Percentiles rank a stretch among this genome's conserved stretches.
These are phyloP conservation scores for Dione juno DNA, from an alignment of 2,888 invertebrate genomes.

Conservation along the genomic window DNA sequence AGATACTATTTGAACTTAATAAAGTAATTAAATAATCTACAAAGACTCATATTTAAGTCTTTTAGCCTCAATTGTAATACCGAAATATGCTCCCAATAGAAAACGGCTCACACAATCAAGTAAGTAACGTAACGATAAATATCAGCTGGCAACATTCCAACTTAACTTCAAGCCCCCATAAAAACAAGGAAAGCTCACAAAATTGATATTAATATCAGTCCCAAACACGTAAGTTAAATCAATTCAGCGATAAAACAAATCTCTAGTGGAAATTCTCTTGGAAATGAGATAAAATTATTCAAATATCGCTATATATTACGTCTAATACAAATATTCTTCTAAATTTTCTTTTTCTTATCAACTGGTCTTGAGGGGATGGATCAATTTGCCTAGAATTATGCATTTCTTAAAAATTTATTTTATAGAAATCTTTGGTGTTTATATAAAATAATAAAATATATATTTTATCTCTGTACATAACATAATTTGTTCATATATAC, in stretches of 20 bases:
- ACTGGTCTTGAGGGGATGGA: no score
- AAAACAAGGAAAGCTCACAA: constrained; percentile 27
- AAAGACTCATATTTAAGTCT: background rate
- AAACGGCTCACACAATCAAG: constrained; percentile 1
- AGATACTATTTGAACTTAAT: background rate
- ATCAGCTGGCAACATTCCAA: constrained; percentile 33
- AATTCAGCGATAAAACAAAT: constrained; percentile 25
- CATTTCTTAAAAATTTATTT: no score
- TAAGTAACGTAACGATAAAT: constrained; percentile 27
- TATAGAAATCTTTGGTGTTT: no score
- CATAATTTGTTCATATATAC: no score
- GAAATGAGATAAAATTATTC: constrained; percentile 18
- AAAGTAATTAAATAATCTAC: background rate
- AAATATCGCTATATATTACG: constrained; percentile 7
- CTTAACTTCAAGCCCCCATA: constrained; percentile 16
- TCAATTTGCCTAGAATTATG: no score
- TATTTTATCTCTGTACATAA: no score
- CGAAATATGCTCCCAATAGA: background rate
- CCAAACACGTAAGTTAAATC: constrained; percentile 25
- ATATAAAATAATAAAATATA: no score
- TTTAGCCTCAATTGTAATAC: background rate
- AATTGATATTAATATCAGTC: constrained; percentile 39
- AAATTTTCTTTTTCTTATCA: background rate
- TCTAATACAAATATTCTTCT: constrained; percentile 5
- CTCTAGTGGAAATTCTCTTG: constrained; percentile 22